Percentiles rank a stretch among this genome's conserved stretches.
These are phyloP conservation scores for Slavum lentiscoides DNA, from an alignment of 2,888 invertebrate genomes.

Conservation along the genomic window DNA sequence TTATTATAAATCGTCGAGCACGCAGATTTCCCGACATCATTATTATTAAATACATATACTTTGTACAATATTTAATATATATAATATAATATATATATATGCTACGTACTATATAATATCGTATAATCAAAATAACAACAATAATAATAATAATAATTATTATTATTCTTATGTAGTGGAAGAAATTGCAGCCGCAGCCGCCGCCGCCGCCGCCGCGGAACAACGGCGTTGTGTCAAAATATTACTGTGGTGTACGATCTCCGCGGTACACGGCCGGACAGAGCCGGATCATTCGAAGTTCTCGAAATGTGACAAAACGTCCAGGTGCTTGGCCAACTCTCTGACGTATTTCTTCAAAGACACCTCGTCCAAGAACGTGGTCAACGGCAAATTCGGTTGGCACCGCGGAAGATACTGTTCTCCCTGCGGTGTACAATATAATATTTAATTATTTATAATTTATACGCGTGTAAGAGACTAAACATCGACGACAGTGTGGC, in stretches of 20 bases:
- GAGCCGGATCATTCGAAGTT: conserved; percentile 39
- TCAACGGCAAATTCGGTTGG: conserved; percentile 83
- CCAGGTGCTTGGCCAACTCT: conserved; percentile 81
- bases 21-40: conserved; percentile 5
- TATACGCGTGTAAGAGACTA: too few relatives aligned
- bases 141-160: conserved; percentile 33
- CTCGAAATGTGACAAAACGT: conserved; percentile 73
- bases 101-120: conserved; percentile 30
- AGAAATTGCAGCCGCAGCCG: conserved; percentile 29
- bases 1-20: too few relatives aligned
- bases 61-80: conserved; percentile 48
- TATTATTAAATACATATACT: not conserved
- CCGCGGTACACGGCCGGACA: too few relatives aligned
- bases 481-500: too few relatives aligned
- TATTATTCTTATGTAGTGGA: conserved; percentile 27
- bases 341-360: conserved; percentile 76
- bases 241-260: not conserved
- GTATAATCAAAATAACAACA: conserved; percentile 46
- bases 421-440: conserved; percentile 63
- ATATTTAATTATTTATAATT: too few relatives aligned
- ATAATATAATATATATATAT: conserved; percentile 19
- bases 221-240: too few relatives aligned
- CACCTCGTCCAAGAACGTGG: conserved; percentile 85
- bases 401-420: conserved; percentile 84
- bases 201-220: too few relatives aligned